These are phyloP conservation scores for Drosophila pseudotakahashii DNA, from an alignment of 2,888 invertebrate genomes.

Conservation along the genomic window DNA sequence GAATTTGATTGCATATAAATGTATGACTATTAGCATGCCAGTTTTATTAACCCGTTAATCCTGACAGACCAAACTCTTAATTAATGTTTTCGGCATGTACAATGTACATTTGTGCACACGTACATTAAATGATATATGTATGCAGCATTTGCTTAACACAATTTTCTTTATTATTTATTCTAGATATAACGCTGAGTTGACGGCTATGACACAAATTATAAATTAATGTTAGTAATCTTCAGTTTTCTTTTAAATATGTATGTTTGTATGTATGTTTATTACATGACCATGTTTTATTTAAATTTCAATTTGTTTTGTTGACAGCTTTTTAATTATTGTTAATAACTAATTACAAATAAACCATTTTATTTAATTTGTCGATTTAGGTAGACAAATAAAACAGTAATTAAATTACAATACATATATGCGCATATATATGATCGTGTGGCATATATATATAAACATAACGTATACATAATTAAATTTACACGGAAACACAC, in stretches of 20 bases:
- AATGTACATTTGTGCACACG: slow-evolving; percentile 36
- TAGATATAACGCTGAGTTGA: slow-evolving; percentile 49
- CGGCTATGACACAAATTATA: slow-evolving; percentile 57
- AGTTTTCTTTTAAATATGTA: slow-evolving; percentile 51
- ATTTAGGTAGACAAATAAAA: slow-evolving; percentile 55
- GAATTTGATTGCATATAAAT: slow-evolving; percentile 26
- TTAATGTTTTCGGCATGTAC: slow-evolving; percentile 29
- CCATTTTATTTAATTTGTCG: slow-evolving; percentile 58
- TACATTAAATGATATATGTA: slow-evolving; percentile 36
- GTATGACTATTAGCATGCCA: slow-evolving; percentile 35
- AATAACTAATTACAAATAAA: slow-evolving; percentile 72
- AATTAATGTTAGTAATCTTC: slow-evolving; percentile 61
- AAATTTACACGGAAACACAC: slow-evolving; percentile 62
- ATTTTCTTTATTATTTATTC: slow-evolving; percentile 52
- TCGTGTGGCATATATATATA: slow-evolving; percentile 54
- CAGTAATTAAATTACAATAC: slow-evolving; percentile 67
- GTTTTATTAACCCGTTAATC: slow-evolving; percentile 34
- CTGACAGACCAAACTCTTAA: slow-evolving; percentile 31
- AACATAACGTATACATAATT: slow-evolving; percentile 55
- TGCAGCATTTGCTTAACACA: slow-evolving; percentile 52
- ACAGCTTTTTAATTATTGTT: slow-evolving; percentile 57
- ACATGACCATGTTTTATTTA: slow-evolving; percentile 70
- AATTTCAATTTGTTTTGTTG: slow-evolving; percentile 68
- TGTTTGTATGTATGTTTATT: slow-evolving; percentile 45
- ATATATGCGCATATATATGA: slow-evolving; percentile 59